These are phyloP conservation scores for Lutraria rhynchaena DNA, from an alignment of 1,140 invertebrate species.

Conservation along the genomic window DNA sequence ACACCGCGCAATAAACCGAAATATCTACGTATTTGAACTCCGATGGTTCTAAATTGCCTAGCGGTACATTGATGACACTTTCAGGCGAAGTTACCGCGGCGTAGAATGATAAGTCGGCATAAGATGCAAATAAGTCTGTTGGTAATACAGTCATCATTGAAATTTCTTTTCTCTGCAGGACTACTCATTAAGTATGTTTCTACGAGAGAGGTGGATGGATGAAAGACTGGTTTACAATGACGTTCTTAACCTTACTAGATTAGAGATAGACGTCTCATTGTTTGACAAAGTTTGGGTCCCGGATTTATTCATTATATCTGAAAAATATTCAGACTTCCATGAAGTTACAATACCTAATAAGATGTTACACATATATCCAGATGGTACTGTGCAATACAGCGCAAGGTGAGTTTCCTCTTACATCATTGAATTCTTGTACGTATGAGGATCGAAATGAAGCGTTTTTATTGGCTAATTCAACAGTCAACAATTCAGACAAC, in stretches of 20 bases:
- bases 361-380: slow-evolving; percentile 62
- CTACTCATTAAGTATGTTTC: slow-evolving; percentile 86
- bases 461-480: too few relatives aligned
- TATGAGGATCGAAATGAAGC: too few relatives aligned
- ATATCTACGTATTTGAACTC: not conserved
- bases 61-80: not conserved
- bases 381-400: slow-evolving; percentile 63
- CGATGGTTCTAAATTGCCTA: too few relatives aligned
- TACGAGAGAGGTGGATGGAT: slow-evolving; percentile 85
- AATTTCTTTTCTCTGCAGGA: slow-evolving; percentile 81
- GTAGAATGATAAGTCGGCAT: not conserved
- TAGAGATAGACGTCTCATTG: slow-evolving; percentile 60
- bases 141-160: not conserved
- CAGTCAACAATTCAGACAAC: too few relatives aligned
- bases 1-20: too few relatives aligned
- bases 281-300: slow-evolving; percentile 85
- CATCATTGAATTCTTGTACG: too few relatives aligned
- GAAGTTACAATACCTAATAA: slow-evolving; percentile 80
- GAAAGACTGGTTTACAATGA: slow-evolving; percentile 86
- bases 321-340: slow-evolving; percentile 87
- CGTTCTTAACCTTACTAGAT: slow-evolving; percentile 62
- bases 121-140: not conserved
- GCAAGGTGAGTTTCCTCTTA: slow-evolving; percentile 50
- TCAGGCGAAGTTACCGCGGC: not conserved
- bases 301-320: slow-evolving; percentile 87